These are phyloP conservation scores for Cylloceria caligata DNA, from an alignment of 2,888 invertebrate genomes.

Conservation along the genomic window DNA sequence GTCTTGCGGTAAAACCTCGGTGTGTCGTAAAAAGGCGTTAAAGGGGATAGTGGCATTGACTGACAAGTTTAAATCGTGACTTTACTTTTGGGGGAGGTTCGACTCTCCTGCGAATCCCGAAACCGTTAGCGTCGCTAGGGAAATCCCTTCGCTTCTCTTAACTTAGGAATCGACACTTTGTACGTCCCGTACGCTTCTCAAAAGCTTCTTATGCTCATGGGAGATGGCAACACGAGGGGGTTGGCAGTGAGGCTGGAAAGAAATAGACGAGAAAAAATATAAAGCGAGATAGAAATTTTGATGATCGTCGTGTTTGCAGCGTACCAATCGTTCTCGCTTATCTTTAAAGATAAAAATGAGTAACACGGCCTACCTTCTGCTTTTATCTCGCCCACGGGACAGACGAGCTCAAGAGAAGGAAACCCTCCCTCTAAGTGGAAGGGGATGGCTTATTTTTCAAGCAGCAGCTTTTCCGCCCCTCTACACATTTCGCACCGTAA, in stretches of 20 bases:
- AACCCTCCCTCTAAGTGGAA: constrained; percentile 15
- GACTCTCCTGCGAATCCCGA: not conserved
- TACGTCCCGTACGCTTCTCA: not conserved
- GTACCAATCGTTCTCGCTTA: constrained; percentile 2
- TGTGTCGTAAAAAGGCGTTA: not conserved
- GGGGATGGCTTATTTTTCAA: constrained; percentile 22
- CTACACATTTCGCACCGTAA: constrained; percentile 17
- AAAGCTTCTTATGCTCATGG: not conserved
- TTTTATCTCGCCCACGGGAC: constrained; percentile 21
- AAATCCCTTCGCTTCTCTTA: constrained; percentile 25
- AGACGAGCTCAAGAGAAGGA: not conserved
- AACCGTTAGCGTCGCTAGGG: not conserved
- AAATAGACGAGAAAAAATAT: constrained; percentile 31
- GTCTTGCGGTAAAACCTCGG: not conserved
- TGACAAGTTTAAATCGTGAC: constrained; percentile 10
- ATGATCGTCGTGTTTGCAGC: constrained; percentile 7
- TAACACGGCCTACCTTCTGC: not conserved
- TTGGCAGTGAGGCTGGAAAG: not conserved
- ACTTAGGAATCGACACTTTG: constrained; percentile 57
- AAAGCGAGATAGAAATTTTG: not conserved
- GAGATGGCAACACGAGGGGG: not conserved
- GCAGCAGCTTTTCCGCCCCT: constrained; percentile 11
- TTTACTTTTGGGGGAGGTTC: not conserved
- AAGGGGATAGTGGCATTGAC: not conserved
- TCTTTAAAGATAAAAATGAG: constrained; percentile 43